phyloP scores from a whole-genome alignment of 2,888 invertebrate genomes.

The Aphodius granarius region DNA sequence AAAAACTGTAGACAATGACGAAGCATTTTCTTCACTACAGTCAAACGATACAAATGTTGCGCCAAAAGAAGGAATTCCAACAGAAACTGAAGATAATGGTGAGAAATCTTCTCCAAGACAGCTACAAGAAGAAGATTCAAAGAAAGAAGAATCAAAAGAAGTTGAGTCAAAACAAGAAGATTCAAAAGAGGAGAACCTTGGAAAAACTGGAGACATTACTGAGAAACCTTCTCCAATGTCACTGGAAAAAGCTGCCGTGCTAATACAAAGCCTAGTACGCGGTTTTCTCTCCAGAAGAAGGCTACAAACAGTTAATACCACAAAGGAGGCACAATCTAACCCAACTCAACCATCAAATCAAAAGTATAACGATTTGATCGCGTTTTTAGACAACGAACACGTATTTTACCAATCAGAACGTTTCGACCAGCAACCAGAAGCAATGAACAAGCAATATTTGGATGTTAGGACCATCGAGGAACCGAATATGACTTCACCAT shows the following conservation, averaged over 20 bases:
- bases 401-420: constrained; percentile 14
- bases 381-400: constrained; percentile 11
- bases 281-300: constrained; percentile 31
- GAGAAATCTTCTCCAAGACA: no score
- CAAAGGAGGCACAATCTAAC: constrained; percentile 9
- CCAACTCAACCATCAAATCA: not conserved
- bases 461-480: not conserved
- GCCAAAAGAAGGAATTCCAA: no score
- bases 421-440: not conserved
- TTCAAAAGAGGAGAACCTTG: no score
- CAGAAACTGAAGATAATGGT: no score
- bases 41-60: no score
- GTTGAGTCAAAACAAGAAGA: no score
- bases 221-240: no score
- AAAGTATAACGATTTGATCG: not conserved
- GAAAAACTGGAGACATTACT: no score
- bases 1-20: no score
- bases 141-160: no score
- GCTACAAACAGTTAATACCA: not conserved
- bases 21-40: no score
- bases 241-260: constrained; percentile 28
- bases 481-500: not conserved
- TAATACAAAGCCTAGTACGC: constrained; percentile 36
- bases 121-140: no score
- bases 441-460: not conserved